Evolutionary conservation across 2,888 invertebrate species (phyloP).

Genomic region (Volucella bombylans): DNA sequence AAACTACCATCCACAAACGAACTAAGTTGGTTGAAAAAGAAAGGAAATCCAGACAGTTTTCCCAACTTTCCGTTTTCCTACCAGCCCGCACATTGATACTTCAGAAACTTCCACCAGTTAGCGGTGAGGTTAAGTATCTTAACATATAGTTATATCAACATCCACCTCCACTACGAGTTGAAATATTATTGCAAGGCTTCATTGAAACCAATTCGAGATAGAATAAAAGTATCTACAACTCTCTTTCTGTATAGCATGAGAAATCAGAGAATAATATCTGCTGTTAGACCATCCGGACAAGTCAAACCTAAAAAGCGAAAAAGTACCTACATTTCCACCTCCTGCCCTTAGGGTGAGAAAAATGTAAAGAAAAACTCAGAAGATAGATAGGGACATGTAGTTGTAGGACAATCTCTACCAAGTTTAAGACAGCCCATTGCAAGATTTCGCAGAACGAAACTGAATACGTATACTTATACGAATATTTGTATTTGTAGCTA

Average conservation of each 20-base stretch:
- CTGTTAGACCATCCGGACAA: constrained; percentile 66
- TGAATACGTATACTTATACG: constrained; percentile 10
- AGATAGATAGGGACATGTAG: constrained; percentile 6
- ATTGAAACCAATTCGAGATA: constrained; percentile 38
- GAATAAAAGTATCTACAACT: constrained; percentile 35
- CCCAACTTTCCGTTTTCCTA: neutral
- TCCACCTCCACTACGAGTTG: neutral
- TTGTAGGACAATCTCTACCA: constrained; percentile 2
- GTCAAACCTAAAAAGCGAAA: constrained; percentile 53
- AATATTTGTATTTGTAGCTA: neutral
- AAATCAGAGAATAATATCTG: constrained; percentile 55
- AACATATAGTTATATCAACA: constrained; percentile 2
- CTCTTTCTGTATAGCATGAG: neutral
- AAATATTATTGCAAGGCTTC: constrained; percentile 62
- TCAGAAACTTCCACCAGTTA: neutral
- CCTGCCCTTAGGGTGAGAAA: neutral
- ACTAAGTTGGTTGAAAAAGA: neutral
- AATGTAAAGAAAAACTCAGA: neutral
- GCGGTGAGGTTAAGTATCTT: constrained; percentile 10
- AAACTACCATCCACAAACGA: neutral
- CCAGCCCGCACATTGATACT: constrained; percentile 8
- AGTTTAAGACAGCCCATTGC: neutral
- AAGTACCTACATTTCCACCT: constrained; percentile 6
- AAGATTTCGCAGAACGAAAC: constrained; percentile 10
- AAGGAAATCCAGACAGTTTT: constrained; percentile 15